phyloP scores from a whole-genome alignment of 2,113 vertebrate genomes.

The Machaerirhynchus nigripectus region DNA sequence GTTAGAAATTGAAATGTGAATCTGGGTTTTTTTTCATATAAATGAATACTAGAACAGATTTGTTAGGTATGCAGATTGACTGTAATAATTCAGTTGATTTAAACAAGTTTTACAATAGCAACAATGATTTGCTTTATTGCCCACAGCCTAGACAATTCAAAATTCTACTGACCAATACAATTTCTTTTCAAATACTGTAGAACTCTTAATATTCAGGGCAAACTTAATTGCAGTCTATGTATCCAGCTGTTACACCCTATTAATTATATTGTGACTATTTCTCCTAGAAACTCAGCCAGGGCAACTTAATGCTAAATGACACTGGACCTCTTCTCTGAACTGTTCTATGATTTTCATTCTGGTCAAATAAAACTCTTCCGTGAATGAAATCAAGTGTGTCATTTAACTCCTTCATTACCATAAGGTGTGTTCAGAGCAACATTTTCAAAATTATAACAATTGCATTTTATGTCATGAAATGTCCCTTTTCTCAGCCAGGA shows the following conservation, averaged over 20 bases:
- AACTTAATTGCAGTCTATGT: slow-evolving; percentile 72
- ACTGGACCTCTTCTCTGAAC: slow-evolving; percentile 32
- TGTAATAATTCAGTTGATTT: slow-evolving; percentile 63
- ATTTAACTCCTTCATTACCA: slow-evolving; percentile 41
- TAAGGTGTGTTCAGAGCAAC: not conserved
- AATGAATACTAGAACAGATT: slow-evolving; percentile 2
- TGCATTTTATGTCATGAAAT: not conserved
- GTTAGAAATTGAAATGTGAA: not conserved
- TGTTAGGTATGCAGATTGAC: slow-evolving; percentile 36
- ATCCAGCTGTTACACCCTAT: slow-evolving; percentile 73
- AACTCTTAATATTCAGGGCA: slow-evolving; percentile 71
- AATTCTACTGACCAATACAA: slow-evolving; percentile 70
- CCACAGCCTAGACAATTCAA: slow-evolving; percentile 71
- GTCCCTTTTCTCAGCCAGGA: not conserved
- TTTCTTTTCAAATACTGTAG: slow-evolving; percentile 68
- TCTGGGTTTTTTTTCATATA: not conserved
- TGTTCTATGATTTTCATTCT: slow-evolving; percentile 26
- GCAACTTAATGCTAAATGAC: slow-evolving; percentile 35
- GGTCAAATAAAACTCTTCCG: not conserved
- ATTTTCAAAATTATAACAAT: not conserved
- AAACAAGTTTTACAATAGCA: slow-evolving; percentile 62
- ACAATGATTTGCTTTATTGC: slow-evolving; percentile 75
- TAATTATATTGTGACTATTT: slow-evolving; percentile 68
- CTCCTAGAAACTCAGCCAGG: slow-evolving; percentile 35
- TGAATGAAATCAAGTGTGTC: slow-evolving; percentile 6